A percentile compares a stretch with the other conserved stretches of the same genome.
These are phyloP conservation scores for Adelphocoris suturalis DNA, from an alignment of 2,888 invertebrate genomes.

Conservation along the genomic window DNA sequence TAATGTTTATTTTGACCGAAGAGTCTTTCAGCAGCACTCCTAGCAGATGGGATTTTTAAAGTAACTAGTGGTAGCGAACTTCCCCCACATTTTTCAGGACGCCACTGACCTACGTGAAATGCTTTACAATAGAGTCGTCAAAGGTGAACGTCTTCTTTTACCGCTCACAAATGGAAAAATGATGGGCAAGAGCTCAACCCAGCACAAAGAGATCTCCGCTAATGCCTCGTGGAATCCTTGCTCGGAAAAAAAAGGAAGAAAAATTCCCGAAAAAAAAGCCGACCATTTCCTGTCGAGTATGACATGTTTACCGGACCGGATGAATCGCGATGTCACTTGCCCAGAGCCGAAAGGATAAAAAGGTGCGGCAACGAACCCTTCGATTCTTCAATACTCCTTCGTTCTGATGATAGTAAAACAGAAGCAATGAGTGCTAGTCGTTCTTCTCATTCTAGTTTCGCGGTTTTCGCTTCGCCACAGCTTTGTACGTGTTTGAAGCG, in stretches of 20 bases:
- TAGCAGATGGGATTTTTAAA: no score
- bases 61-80: not conserved
- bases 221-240: not conserved
- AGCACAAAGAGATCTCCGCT: conserved; percentile 14
- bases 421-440: not conserved
- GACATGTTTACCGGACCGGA: conserved; percentile 42
- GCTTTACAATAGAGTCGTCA: not conserved
- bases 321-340: conserved; percentile 36
- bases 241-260: not conserved
- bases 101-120: not conserved
- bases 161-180: not conserved
- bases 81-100: not conserved
- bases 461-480: conserved; percentile 39
- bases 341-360: not conserved
- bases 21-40: no score
- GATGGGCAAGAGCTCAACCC: not conserved
- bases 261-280: not conserved
- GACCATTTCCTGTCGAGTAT: not conserved
- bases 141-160: conserved; percentile 11
- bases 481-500: not conserved
- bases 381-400: not conserved
- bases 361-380: not conserved
- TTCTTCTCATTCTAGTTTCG: conserved; percentile 30
- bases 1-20: no score
- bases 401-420: conserved; percentile 1